phyloP scores from a whole-genome alignment of 2,797 vertebrate genomes.

The Etheostoma perlongum region DNA sequence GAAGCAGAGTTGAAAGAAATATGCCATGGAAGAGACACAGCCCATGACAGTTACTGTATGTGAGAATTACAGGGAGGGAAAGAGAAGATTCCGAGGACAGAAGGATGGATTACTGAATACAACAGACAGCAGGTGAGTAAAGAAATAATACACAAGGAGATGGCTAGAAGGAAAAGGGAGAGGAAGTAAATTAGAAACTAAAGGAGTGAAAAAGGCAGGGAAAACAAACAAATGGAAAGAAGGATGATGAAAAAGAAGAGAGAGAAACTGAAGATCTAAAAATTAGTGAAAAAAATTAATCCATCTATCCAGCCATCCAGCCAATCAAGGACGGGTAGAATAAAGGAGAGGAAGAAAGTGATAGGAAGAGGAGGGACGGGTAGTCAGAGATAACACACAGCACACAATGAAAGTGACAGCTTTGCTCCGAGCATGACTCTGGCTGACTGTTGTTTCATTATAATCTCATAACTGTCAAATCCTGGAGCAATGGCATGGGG shows the following conservation, averaged over 20 bases:
- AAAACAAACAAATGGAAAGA: neutral
- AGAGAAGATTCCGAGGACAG: slow-evolving; percentile 16
- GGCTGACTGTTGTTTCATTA: slow-evolving; percentile 78
- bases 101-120: slow-evolving; percentile 19
- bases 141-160: slow-evolving; percentile 6
- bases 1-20: slow-evolving; percentile 43
- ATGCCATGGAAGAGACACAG: slow-evolving; percentile 19
- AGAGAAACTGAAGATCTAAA: neutral
- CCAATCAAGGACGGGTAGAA: slow-evolving; percentile 25
- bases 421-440: slow-evolving; percentile 70
- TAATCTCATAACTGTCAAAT: slow-evolving; percentile 80
- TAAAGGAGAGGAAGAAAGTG: slow-evolving; percentile 47
- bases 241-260: slow-evolving; percentile 4
- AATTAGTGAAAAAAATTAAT: neutral
- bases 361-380: slow-evolving; percentile 38
- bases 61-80: slow-evolving; percentile 42
- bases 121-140: neutral
- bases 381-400: slow-evolving; percentile 69
- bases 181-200: neutral
- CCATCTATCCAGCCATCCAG: slow-evolving; percentile 8
- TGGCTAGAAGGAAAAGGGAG: slow-evolving; percentile 6
- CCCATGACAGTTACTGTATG: slow-evolving; percentile 43
- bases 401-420: slow-evolving; percentile 76
- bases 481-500: slow-evolving; percentile 42
- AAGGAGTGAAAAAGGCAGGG: neutral